Base-by-base conservation (phyloP, 2,888 invertebrate species). In the Spilosoma lubricipeda region DNA sequence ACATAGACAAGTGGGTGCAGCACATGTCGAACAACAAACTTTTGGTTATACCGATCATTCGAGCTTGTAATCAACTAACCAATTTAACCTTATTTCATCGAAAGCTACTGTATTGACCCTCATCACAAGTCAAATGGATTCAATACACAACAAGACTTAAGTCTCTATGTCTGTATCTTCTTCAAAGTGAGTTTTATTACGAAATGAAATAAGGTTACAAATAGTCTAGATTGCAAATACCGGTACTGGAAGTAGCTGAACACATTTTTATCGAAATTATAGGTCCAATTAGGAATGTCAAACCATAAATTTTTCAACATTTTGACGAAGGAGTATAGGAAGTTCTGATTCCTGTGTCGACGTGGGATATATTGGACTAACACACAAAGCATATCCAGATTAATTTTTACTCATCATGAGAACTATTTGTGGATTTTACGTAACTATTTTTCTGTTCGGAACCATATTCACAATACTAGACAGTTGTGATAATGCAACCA, bases 21-120 rank as follows among this genome's bases (percentile, higher is more conserved):
- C 13, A 77, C 33, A 70, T 71, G 64, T 39, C 72, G 20, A 67
- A 48, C 13, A n/a, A 56, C 52, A 23, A 9, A 11, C n/a, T 59
- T 59, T 59, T 27, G 4, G 27, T 5, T 59, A 27, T 27, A 15
- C 5, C 27, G 59, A 59, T 59, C 59, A 27, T 27, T 59, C 27
- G 59, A 59, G 27, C 59, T 59, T 59, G 59, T 4, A 59, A 27
- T 15, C 27, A 13, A 27, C 27, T 27, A 1, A 59, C n/a, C 5
- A 15, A 59, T 59, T 13, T 15, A 27, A 59, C 27, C 13, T 59
- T 27, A 27, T 59, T 59, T 59, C n/a, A 27, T 1, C 1, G 4
- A 13, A 59, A 59, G n/a, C n/a, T n/a, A n/a, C n/a, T 23, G n/a
- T n/a, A 56, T 56, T n/a, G n/a, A n/a, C n/a, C 56, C 11, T n/a